Percentiles rank a stretch among this genome's conserved stretches.
Evolutionary conservation across 2,888 invertebrate genomes (phyloP).

Genomic region (Nebria brevicollis): DNA sequence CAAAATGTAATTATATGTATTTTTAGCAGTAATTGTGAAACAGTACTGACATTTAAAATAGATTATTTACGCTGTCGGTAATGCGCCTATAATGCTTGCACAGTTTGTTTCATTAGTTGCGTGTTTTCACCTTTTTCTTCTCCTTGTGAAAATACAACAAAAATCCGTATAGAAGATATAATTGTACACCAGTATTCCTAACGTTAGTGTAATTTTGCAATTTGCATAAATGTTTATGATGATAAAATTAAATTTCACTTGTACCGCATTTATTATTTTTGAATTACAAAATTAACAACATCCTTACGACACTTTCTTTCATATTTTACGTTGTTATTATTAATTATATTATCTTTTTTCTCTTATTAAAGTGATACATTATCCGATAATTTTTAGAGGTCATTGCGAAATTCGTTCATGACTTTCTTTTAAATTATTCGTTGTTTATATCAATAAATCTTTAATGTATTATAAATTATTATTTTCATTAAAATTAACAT

Average conservation of each 20-base stretch:
- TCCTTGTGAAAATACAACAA: neutral
- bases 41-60: too few relatives aligned
- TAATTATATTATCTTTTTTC: slow-evolving; percentile 3
- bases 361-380: neutral
- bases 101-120: too few relatives aligned
- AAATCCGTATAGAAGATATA: slow-evolving; percentile 15
- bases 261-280: slow-evolving; percentile 31
- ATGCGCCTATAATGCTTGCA: too few relatives aligned
- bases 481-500: neutral
- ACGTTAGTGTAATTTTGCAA: slow-evolving; percentile 28
- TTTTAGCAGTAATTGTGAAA: too few relatives aligned
- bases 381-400: neutral
- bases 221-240: slow-evolving; percentile 38
- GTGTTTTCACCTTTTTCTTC: too few relatives aligned
- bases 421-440: neutral
- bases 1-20: too few relatives aligned
- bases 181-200: slow-evolving; percentile 2
- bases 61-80: too few relatives aligned
- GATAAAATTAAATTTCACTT: slow-evolving; percentile 44
- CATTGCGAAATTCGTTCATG: neutral
- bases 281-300: slow-evolving; percentile 38
- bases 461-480: neutral
- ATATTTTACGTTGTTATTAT: neutral
- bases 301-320: slow-evolving; percentile 40
- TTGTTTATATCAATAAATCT: neutral